phyloP scores from a whole-genome alignment of 2,797 vertebrate genomes.

The Anniella stebbinsi region DNA sequence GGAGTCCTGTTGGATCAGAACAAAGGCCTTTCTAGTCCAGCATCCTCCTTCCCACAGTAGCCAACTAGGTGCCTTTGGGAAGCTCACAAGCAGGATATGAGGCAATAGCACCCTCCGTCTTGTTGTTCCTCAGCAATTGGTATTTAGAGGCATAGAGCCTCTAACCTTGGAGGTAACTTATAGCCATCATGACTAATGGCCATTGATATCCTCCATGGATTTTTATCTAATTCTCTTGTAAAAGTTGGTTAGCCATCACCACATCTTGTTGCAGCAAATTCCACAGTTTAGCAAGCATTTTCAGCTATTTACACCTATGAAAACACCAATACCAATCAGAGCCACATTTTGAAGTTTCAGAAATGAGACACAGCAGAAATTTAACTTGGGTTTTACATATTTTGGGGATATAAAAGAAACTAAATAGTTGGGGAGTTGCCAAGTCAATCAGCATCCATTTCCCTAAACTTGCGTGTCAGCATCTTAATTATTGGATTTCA shows the following conservation, averaged over 20 bases:
- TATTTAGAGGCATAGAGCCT: background rate
- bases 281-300: background rate
- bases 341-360: background rate
- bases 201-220: background rate
- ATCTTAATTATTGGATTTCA: constrained; percentile 22
- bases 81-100: background rate
- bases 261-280: background rate
- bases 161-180: background rate
- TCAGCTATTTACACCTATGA: background rate
- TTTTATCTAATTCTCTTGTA: background rate
- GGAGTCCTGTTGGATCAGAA: background rate
- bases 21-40: background rate
- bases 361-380: background rate
- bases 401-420: background rate
- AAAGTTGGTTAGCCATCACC: background rate
- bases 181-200: background rate
- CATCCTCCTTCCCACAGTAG: background rate
- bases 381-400: background rate
- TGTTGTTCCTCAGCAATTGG: background rate
- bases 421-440: background rate
- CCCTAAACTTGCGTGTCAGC: background rate
- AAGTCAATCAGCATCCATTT: constrained; percentile 32
- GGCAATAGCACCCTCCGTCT: background rate
- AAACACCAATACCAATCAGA: background rate
- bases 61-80: background rate